Evolutionary conservation across 2,113 vertebrate species (phyloP).

Genomic region (Oncorhynchus nerka): DNA sequence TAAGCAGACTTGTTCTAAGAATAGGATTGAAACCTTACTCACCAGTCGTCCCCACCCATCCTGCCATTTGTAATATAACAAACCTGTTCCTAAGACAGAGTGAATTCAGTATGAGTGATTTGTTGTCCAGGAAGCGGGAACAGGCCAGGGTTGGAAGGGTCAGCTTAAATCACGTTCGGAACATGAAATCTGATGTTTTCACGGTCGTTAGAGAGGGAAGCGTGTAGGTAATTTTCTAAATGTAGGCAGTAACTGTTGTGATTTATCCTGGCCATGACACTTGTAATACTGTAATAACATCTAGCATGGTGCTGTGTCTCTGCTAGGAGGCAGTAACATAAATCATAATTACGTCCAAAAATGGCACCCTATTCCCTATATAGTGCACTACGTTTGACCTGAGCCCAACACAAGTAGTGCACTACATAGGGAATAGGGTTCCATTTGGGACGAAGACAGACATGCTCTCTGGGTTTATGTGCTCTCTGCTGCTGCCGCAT

Average conservation of each 20-base stretch:
- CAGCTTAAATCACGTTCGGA: slow-evolving; percentile 46
- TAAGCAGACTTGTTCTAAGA: background rate
- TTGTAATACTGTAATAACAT: slow-evolving; percentile 68
- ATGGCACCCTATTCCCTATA: too few relatives aligned
- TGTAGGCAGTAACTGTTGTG: slow-evolving; percentile 55
- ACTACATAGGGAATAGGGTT: too few relatives aligned
- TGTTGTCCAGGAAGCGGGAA: too few relatives aligned
- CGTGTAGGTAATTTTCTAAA: slow-evolving; percentile 60
- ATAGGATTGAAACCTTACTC: background rate
- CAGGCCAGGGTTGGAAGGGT: background rate
- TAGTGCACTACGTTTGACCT: too few relatives aligned
- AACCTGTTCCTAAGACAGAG: too few relatives aligned
- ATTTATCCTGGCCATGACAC: slow-evolving; percentile 65
- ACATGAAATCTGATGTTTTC: slow-evolving; percentile 57
- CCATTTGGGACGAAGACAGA: too few relatives aligned
- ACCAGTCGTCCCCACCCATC: too few relatives aligned
- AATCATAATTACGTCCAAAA: slow-evolving; percentile 35
- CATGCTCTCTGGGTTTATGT: slow-evolving; percentile 53
- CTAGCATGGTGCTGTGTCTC: slow-evolving; percentile 55
- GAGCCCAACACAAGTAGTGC: too few relatives aligned
- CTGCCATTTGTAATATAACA: too few relatives aligned
- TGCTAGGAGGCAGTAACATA: slow-evolving; percentile 40
- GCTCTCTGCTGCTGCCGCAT: slow-evolving; percentile 45
- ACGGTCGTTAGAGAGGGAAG: slow-evolving; percentile 47
- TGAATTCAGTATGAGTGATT: too few relatives aligned